These are phyloP conservation scores for Papilio polytes DNA, from an alignment of 1,140 invertebrate species.

Conservation along the genomic window DNA sequence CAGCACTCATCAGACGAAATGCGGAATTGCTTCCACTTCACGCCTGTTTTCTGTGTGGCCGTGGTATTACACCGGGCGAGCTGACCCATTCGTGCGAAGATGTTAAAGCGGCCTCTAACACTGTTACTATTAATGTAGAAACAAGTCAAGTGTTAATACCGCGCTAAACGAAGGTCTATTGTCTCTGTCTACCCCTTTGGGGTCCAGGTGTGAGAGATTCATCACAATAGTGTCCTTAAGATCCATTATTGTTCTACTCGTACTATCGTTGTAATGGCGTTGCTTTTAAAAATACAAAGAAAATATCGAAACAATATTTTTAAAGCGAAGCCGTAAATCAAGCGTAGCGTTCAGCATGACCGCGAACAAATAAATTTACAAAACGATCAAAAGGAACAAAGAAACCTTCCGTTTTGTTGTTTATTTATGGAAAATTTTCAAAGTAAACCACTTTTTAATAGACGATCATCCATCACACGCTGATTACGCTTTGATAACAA, in stretches of 20 bases:
- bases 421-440: neutral
- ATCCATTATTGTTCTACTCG: neutral
- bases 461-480: neutral
- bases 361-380: slow-evolving; percentile 8
- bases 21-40: too few relatives aligned
- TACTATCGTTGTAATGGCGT: neutral
- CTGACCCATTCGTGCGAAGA: too few relatives aligned
- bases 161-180: neutral
- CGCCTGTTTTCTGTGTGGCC: too few relatives aligned
- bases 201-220: neutral
- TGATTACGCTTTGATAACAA: neutral
- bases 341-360: neutral
- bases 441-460: neutral
- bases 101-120: too few relatives aligned
- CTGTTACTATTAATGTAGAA: too few relatives aligned
- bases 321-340: slow-evolving; percentile 20
- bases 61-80: too few relatives aligned
- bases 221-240: neutral
- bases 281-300: slow-evolving; percentile 17
- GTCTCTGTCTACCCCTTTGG: too few relatives aligned
- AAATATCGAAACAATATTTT: slow-evolving; percentile 25
- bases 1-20: too few relatives aligned
- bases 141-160: too few relatives aligned
- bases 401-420: neutral
- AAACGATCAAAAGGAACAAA: slow-evolving; percentile 22